Evolutionary conservation across 2,797 vertebrate genomes (phyloP).

Genomic region (Lateolabrax maculatus): DNA sequence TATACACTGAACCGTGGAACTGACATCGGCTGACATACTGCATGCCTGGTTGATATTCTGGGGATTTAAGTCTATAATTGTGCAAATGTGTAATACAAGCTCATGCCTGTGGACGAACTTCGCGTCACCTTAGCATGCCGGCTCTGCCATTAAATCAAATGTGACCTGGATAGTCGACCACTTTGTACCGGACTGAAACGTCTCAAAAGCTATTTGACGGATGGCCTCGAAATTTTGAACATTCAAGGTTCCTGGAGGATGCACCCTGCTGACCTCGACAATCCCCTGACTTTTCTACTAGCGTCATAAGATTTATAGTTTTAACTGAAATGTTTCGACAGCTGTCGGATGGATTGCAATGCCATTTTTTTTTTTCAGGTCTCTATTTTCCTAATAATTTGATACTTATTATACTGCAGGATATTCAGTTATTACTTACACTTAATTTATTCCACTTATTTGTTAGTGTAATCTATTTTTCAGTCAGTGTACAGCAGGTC

Average conservation of each 20-base stretch:
- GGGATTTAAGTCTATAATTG: conserved; percentile 68
- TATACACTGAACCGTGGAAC: conserved; percentile 51
- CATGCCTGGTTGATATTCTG: conserved; percentile 55
- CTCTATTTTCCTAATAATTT: background rate
- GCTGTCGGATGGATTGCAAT: background rate
- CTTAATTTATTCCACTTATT: background rate
- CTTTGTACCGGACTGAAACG: conserved; percentile 1
- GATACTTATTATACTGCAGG: background rate
- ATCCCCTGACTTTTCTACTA: background rate
- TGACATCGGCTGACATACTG: conserved; percentile 53
- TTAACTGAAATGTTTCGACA: no score
- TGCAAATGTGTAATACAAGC: conserved; percentile 46
- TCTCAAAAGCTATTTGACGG: background rate
- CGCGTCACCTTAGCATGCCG: conserved; percentile 23
- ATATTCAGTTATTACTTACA: background rate
- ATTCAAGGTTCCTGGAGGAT: background rate
- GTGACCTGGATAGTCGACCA: background rate
- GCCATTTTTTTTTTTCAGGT: background rate
- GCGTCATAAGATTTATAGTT: background rate
- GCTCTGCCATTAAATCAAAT: conserved; percentile 7
- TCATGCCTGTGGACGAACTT: conserved; percentile 41
- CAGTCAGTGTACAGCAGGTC: background rate
- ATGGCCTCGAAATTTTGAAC: background rate
- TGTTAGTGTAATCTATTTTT: background rate
- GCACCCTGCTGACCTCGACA: background rate